Evolutionary conservation across 2,888 invertebrate species (phyloP).

Genomic region (Dicycla oo): DNA sequence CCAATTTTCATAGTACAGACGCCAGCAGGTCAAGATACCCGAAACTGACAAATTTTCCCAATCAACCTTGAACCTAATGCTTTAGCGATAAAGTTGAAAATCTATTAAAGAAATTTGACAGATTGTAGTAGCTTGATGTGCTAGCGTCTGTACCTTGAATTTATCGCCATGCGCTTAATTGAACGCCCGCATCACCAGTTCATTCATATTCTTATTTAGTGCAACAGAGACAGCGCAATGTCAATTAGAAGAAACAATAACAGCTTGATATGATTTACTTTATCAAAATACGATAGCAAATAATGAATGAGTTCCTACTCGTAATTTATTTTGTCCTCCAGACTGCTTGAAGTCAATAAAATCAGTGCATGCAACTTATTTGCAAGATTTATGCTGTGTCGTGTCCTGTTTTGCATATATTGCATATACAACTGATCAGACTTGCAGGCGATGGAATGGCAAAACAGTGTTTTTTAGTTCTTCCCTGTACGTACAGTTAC

Average conservation of each 20-base stretch:
- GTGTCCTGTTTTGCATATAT: slow-evolving; percentile 38
- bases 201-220: slow-evolving; percentile 43
- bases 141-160: too few relatives aligned
- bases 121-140: too few relatives aligned
- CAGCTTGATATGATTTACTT: slow-evolving; percentile 36
- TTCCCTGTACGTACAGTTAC: slow-evolving; percentile 1
- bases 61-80: too few relatives aligned
- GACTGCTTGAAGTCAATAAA: slow-evolving; percentile 49
- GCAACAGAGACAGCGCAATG: slow-evolving; percentile 33
- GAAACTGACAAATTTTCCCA: too few relatives aligned
- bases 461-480: background rate
- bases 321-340: slow-evolving; percentile 23
- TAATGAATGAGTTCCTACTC: slow-evolving; percentile 42
- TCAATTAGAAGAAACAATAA: slow-evolving; percentile 51
- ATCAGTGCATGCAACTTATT: slow-evolving; percentile 32
- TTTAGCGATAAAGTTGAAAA: too few relatives aligned
- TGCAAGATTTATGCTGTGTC: slow-evolving; percentile 42
- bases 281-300: slow-evolving; percentile 47
- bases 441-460: slow-evolving; percentile 22
- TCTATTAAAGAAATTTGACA: too few relatives aligned
- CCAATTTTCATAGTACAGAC: background rate
- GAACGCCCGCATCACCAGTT: slow-evolving; percentile 51
- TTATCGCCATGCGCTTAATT: slow-evolving; percentile 10
- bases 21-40: too few relatives aligned
- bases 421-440: slow-evolving; percentile 37